These are phyloP conservation scores for Sphecodes monilicornis DNA, from an alignment of 2,888 invertebrate species.

Conservation along the genomic window DNA sequence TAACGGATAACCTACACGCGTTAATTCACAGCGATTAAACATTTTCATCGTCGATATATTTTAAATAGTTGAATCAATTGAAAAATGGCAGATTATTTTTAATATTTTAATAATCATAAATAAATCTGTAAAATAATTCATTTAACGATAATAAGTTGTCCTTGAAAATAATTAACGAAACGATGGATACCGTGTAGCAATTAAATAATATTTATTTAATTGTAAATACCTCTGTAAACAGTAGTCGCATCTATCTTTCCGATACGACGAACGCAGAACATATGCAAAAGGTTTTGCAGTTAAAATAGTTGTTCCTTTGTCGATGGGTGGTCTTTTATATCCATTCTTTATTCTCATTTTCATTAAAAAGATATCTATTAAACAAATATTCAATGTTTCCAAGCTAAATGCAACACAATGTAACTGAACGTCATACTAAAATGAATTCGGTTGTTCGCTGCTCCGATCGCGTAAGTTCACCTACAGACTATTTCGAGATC, in stretches of 20 bases:
- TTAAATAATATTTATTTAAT: constrained; percentile 17
- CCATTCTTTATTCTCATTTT: constrained; percentile 59
- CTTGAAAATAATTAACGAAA: background rate
- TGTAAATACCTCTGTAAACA: constrained; percentile 66
- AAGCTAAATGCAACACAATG: background rate
- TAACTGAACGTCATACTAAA: background rate
- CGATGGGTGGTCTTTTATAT: constrained; percentile 42
- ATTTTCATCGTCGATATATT: background rate
- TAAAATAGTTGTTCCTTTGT: constrained; percentile 61
- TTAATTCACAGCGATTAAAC: background rate
- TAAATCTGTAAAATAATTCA: background rate
- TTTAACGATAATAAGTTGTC: background rate
- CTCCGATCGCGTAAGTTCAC: constrained; percentile 35
- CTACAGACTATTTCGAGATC: constrained; percentile 65
- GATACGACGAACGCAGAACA: constrained; percentile 57
- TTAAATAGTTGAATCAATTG: constrained; percentile 2
- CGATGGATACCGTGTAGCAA: background rate
- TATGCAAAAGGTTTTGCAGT: constrained; percentile 65
- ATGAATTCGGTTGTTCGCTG: constrained; percentile 11
- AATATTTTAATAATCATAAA: background rate
- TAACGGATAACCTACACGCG: constrained; percentile 23
- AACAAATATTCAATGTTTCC: constrained; percentile 4
- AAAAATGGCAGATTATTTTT: background rate
- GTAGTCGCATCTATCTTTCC: constrained; percentile 65
- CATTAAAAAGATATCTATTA: constrained; percentile 13